These are phyloP conservation scores for Clitarchus hookeri DNA, from an alignment of 2,888 invertebrate species.

Conservation along the genomic window DNA sequence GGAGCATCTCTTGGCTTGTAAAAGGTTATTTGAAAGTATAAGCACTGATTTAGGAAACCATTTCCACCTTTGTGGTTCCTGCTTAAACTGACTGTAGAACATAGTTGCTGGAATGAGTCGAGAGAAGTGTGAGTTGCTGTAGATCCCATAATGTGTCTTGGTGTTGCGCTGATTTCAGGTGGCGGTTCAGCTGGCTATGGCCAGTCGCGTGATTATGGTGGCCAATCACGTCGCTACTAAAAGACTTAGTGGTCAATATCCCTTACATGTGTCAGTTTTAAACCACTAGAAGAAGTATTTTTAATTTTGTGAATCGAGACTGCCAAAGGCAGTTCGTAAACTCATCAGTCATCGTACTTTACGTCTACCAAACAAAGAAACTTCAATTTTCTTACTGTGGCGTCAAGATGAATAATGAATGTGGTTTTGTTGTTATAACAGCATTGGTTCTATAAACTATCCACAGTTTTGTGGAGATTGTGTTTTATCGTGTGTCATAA, in stretches of 20 bases:
- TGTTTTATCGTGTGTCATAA: not conserved
- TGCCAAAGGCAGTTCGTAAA: not conserved
- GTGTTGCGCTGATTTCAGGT: conserved; percentile 39
- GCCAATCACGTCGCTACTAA: conserved; percentile 41
- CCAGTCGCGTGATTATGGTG: conserved; percentile 41
- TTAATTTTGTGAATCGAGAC: not conserved
- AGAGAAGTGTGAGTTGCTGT: not conserved
- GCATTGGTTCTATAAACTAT: not conserved
- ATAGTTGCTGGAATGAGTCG: not conserved
- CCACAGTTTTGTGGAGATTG: not conserved
- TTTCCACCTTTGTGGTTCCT: not conserved
- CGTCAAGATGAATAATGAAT: conserved; percentile 4
- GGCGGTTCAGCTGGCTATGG: conserved; percentile 41
- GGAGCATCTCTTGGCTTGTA: not conserved
- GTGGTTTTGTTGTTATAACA: conserved; percentile 1
- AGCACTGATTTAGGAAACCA: not conserved
- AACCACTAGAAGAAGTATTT: conserved; percentile 14
- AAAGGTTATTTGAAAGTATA: not conserved
- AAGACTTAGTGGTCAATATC: not conserved
- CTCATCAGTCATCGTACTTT: not conserved
- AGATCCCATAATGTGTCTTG: conserved; percentile 32
- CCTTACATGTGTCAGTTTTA: not conserved
- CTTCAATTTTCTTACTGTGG: not conserved
- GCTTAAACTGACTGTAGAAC: conserved; percentile 23
- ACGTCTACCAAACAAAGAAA: not conserved